These are phyloP conservation scores for Hyaena hyaena DNA, from an alignment of 2,113 vertebrate genomes.

Conservation along the genomic window DNA sequence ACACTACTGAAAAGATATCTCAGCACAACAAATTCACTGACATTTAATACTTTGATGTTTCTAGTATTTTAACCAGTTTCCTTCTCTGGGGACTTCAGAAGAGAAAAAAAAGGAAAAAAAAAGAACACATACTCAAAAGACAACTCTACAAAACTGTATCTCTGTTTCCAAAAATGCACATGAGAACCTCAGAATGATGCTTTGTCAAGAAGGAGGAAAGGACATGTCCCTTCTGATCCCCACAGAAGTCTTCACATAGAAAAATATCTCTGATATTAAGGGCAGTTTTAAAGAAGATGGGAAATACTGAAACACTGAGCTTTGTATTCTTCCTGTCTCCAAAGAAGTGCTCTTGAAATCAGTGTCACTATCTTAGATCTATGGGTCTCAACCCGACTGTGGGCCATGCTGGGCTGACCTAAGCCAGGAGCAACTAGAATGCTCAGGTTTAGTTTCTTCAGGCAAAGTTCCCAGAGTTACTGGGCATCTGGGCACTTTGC, in stretches of 20 bases:
- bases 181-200: not conserved
- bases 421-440: not conserved
- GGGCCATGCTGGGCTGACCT: not conserved
- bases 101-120: not conserved
- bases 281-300: slow-evolving; percentile 42
- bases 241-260: not conserved
- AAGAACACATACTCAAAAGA: not conserved
- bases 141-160: slow-evolving; percentile 7
- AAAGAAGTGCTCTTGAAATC: slow-evolving; percentile 54
- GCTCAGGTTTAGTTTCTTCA: not conserved
- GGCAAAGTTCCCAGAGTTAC: not conserved
- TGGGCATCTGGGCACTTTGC: not conserved
- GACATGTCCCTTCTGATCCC: not conserved
- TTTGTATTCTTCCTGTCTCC: slow-evolving; percentile 51
- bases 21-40: not conserved
- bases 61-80: slow-evolving; percentile 16
- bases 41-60: slow-evolving; percentile 5
- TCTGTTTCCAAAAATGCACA: not conserved
- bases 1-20: not conserved
- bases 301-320: slow-evolving; percentile 37
- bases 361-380: not conserved
- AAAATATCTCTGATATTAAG: not conserved
- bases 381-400: not conserved
- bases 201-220: not conserved
- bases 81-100: not conserved